Conservation (phyloP, 23 tunicate genomes). For the Pegea sp. region DNA sequence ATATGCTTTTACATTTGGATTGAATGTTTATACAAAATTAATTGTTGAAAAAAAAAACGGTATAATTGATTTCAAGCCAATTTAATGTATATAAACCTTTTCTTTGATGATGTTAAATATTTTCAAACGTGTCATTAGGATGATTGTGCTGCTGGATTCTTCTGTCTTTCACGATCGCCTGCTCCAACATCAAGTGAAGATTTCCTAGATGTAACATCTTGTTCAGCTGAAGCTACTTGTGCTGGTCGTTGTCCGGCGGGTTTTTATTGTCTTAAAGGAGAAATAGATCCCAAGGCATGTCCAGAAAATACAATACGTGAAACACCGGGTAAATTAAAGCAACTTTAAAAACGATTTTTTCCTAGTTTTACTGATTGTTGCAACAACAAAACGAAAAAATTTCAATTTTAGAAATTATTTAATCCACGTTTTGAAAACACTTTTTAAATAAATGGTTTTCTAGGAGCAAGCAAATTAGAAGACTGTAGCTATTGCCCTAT, state of each 20-base stretch:
- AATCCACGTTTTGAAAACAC: too few relatives aligned
- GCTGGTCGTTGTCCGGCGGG: slow-evolving; percentile 97
- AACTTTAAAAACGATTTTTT: background rate
- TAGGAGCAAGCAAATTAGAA: slow-evolving; percentile 43
- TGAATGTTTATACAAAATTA: too few relatives aligned
- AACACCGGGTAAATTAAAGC: slow-evolving; percentile 27
- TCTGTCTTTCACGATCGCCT: slow-evolving; percentile 48
- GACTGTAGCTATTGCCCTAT: slow-evolving; percentile 67
- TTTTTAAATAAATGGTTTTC: too few relatives aligned
- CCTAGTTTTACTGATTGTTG: background rate
- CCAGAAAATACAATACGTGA: slow-evolving; percentile 75
- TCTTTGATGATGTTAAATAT: too few relatives aligned
- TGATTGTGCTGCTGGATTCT: slow-evolving; percentile 57
- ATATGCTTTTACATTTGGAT: too few relatives aligned
- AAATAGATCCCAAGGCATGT: slow-evolving; percentile 36
- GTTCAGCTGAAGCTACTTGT: slow-evolving; percentile 37
- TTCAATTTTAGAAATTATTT: too few relatives aligned
- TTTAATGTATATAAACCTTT: too few relatives aligned
- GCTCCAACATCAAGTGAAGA: slow-evolving; percentile 25
- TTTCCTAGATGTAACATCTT: slow-evolving; percentile 7
- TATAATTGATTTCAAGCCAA: too few relatives aligned
- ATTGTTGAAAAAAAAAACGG: too few relatives aligned
- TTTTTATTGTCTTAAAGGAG: slow-evolving; percentile 45
- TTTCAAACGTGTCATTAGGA: too few relatives aligned
- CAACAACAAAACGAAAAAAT: background rate